Percentiles rank a stretch among this genome's conserved stretches.
Conservation (phyloP, 2,113 vertebrate genomes). For the Megaceryle torquata region DNA sequence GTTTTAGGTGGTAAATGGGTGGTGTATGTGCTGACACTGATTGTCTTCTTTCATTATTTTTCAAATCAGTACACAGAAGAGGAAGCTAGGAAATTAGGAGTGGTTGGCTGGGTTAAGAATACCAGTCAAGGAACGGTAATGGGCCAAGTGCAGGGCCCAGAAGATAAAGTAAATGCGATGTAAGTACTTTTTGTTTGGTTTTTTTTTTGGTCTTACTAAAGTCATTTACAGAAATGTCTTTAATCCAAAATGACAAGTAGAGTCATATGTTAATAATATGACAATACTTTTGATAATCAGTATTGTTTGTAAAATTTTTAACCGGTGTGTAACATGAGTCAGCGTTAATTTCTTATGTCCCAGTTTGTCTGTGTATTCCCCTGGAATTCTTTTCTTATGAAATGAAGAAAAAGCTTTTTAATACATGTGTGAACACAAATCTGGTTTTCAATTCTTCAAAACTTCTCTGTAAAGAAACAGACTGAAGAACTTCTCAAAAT, state of each 20-base stretch:
- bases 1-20: not conserved
- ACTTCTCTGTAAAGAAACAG: not conserved
- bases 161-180: constrained; percentile 84
- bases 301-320: not conserved
- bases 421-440: not conserved
- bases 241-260: not conserved
- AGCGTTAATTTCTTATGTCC: not conserved
- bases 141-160: constrained; percentile 89
- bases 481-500: not conserved
- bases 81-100: constrained; percentile 83
- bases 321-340: not conserved
- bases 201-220: not conserved
- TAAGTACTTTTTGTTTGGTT: constrained; percentile 74
- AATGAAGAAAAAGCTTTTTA: not conserved
- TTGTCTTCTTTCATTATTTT: constrained; percentile 13
- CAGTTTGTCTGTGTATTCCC: not conserved
- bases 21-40: not conserved
- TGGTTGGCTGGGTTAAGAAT: constrained; percentile 95
- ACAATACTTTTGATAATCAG: not conserved
- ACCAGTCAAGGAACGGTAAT: constrained; percentile 84
- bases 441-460: not conserved
- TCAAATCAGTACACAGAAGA: constrained; percentile 86
- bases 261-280: not conserved
- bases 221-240: not conserved
- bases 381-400: not conserved